Evolutionary conservation across 1,140 invertebrate genomes (phyloP).

Genomic region (Drosophila malerkotliana): DNA sequence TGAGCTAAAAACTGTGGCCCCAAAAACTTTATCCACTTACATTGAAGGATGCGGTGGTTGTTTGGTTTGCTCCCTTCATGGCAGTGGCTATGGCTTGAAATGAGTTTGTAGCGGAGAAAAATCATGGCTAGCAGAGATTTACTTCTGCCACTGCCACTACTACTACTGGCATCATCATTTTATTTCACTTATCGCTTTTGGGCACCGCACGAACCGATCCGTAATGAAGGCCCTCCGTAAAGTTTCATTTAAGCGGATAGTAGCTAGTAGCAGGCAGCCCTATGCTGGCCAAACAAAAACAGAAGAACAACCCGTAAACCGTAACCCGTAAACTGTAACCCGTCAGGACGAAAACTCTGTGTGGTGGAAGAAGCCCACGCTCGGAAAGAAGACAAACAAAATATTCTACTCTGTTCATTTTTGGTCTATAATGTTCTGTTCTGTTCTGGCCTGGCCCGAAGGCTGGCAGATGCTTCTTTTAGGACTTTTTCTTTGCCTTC

Average conservation of each 20-base stretch:
- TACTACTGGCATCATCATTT: slow-evolving; percentile 39
- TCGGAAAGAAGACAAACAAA: slow-evolving; percentile 42
- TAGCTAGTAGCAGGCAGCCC: neutral
- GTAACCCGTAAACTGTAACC: neutral
- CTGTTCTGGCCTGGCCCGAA: slow-evolving; percentile 18
- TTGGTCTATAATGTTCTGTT: neutral
- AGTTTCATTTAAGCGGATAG: slow-evolving; percentile 65
- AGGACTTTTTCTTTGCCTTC: neutral
- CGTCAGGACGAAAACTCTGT: neutral
- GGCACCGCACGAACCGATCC: slow-evolving; percentile 59
- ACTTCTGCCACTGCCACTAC: neutral
- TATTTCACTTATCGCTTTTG: slow-evolving; percentile 75
- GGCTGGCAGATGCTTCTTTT: slow-evolving; percentile 17
- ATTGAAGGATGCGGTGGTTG: slow-evolving; percentile 29
- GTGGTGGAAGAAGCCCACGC: no score
- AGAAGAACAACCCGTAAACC: neutral
- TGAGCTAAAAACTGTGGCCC: slow-evolving; percentile 31
- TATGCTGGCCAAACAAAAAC: slow-evolving; percentile 34
- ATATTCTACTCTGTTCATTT: neutral
- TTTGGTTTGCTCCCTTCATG: neutral
- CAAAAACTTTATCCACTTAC: slow-evolving; percentile 46
- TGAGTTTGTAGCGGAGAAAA: slow-evolving; percentile 24
- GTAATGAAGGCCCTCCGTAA: slow-evolving; percentile 69
- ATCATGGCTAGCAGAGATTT: slow-evolving; percentile 35
- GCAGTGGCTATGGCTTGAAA: slow-evolving; percentile 11